phyloP scores from a whole-genome alignment of 2,797 vertebrate genomes.

The Sebastes kiyomatsui region DNA sequence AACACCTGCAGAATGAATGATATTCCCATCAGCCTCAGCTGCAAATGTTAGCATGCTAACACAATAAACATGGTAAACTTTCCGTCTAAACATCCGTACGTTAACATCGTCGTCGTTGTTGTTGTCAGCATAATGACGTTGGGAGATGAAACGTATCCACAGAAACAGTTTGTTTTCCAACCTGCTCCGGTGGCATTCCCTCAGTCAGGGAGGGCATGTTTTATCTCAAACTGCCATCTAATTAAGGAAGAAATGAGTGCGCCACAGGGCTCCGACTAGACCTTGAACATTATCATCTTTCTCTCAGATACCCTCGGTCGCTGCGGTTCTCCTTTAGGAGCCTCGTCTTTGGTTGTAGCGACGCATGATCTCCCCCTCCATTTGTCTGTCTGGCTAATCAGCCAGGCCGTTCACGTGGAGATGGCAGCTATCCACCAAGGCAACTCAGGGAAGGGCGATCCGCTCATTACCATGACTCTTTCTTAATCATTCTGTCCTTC shows the following conservation, averaged over 20 bases:
- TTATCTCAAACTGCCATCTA: conserved; percentile 53
- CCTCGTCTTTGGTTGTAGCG: conserved; percentile 29
- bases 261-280: conserved; percentile 46
- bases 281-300: conserved; percentile 60
- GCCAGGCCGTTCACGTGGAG: conserved; percentile 50
- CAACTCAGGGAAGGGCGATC: conserved; percentile 52
- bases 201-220: conserved; percentile 34
- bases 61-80: not conserved
- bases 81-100: not conserved
- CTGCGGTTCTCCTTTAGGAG: conserved; percentile 33
- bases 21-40: not conserved
- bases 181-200: conserved; percentile 39
- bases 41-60: not conserved
- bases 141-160: not conserved
- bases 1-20: not conserved
- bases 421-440: conserved; percentile 63
- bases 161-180: not conserved
- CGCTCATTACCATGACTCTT: conserved; percentile 62
- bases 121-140: not conserved
- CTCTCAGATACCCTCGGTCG: conserved; percentile 48
- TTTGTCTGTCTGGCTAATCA: conserved; percentile 75
- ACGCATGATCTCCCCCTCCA: conserved; percentile 38
- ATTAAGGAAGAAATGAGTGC: conserved; percentile 62
- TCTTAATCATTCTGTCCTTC: conserved; percentile 55
- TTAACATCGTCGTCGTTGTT: not conserved